Evolutionary conservation across 2,888 invertebrate genomes (phyloP).

Genomic region (Mechanitis mazaeus): DNA sequence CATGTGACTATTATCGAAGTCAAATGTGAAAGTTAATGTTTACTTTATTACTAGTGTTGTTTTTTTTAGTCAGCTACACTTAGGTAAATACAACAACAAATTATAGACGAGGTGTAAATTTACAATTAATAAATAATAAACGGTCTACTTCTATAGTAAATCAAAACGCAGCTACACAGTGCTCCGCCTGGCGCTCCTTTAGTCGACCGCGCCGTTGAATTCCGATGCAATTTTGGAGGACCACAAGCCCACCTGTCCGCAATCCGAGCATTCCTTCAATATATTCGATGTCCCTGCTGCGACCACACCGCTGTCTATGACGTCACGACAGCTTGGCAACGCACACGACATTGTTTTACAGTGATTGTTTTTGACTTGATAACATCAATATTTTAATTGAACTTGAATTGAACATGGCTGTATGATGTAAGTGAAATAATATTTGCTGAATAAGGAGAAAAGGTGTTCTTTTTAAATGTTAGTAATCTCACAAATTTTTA

Average conservation of each 20-base stretch:
- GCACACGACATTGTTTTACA: conserved; percentile 32
- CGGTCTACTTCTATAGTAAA: not conserved
- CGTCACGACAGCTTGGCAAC: conserved; percentile 37
- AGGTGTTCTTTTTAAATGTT: no score
- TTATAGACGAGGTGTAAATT: no score
- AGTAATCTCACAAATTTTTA: no score
- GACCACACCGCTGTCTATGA: conserved; percentile 35
- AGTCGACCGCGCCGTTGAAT: conserved; percentile 32
- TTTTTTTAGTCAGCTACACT: no score
- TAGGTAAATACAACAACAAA: no score
- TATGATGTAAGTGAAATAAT: not conserved
- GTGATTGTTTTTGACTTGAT: conserved; percentile 13
- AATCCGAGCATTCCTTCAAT: conserved; percentile 54
- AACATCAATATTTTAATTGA: not conserved
- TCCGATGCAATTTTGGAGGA: conserved; percentile 44
- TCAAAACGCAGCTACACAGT: not conserved
- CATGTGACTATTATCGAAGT: no score
- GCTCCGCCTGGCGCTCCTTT: conserved; percentile 11
- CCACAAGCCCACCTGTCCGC: conserved; percentile 58
- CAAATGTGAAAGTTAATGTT: no score
- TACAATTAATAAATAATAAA: no score
- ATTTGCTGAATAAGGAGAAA: no score
- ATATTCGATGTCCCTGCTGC: conserved; percentile 41
- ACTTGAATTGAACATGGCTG: not conserved
- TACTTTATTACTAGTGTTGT: no score